A percentile compares a stretch with the other conserved stretches of the same genome.
Conservation (phyloP, 1,140 invertebrate genomes). For the Megalopta genalis region DNA sequence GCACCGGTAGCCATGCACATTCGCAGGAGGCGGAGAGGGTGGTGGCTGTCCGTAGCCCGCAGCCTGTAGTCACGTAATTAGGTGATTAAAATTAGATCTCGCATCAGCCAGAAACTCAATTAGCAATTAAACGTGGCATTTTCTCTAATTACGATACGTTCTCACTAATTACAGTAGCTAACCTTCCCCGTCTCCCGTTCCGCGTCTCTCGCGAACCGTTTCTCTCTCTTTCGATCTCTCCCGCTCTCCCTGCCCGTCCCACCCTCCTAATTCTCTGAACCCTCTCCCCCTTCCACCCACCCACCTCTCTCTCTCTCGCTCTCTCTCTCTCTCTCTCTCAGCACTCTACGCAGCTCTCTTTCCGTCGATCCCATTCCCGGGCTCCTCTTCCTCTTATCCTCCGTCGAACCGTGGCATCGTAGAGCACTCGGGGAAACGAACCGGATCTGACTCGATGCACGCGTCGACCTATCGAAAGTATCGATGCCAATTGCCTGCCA, state of each 20-base stretch:
- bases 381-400: constrained; percentile 55
- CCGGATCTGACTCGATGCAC: constrained; percentile 70
- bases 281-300: neutral
- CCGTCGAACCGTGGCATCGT: constrained; percentile 52
- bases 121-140: constrained; percentile 84
- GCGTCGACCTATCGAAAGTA: constrained; percentile 72
- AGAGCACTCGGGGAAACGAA: constrained; percentile 72
- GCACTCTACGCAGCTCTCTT: neutral
- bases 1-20: constrained; percentile 62
- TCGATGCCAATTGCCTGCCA: constrained; percentile 72
- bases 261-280: neutral
- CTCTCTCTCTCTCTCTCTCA: constrained; percentile 41
- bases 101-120: constrained; percentile 83
- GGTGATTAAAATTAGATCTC: constrained; percentile 84
- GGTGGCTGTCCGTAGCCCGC: constrained; percentile 74
- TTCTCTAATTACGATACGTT: constrained; percentile 84
- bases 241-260: neutral
- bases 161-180: constrained; percentile 81
- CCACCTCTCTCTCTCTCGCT: neutral
- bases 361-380: constrained; percentile 9
- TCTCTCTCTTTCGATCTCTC: constrained; percentile 47
- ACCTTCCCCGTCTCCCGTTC: constrained; percentile 57
- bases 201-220: constrained; percentile 47
- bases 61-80: constrained; percentile 83
- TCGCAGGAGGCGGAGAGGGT: constrained; percentile 67